Evolutionary conservation across 2,888 invertebrate genomes (phyloP).

Genomic region (Hymenopus coronatus): DNA sequence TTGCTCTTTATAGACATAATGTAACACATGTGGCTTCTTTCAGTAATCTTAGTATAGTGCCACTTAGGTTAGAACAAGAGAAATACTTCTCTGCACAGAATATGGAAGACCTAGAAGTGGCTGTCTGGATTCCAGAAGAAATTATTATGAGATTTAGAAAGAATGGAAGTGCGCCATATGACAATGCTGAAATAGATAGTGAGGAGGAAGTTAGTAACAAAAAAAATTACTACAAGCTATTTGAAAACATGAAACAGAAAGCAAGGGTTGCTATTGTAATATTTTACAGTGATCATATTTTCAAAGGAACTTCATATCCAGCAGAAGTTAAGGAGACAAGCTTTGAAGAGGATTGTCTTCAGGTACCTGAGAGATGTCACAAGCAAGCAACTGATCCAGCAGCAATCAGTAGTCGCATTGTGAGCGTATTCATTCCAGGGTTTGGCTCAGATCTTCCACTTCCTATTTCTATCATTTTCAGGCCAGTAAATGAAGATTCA

Average conservation of each 20-base stretch:
- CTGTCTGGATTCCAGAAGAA: not conserved
- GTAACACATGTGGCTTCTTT: not conserved
- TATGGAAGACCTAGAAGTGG: not conserved
- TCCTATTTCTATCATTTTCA: constrained; percentile 32
- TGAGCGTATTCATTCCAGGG: not conserved
- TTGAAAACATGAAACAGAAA: not conserved
- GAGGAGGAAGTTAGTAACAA: not conserved
- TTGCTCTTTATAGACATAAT: not conserved
- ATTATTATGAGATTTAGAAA: not conserved
- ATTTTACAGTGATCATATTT: not conserved
- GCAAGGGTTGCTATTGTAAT: not conserved
- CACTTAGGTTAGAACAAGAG: not conserved
- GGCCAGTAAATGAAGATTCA: constrained; percentile 23
- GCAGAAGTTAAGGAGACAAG: not conserved
- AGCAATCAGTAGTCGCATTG: constrained; percentile 1
- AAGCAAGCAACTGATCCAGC: not conserved
- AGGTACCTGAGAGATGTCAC: not conserved
- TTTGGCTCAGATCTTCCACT: not conserved
- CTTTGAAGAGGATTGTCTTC: too few species aligned
- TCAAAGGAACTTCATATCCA: not conserved
- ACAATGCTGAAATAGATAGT: not conserved
- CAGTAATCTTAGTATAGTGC: not conserved
- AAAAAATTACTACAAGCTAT: not conserved
- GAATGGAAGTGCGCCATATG: not conserved
- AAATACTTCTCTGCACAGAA: not conserved